A percentile compares a stretch with the other conserved stretches of the same genome.
These are phyloP conservation scores for Threskiornis aethiopicus DNA, from an alignment of 2,797 vertebrate species.

Conservation along the genomic window DNA sequence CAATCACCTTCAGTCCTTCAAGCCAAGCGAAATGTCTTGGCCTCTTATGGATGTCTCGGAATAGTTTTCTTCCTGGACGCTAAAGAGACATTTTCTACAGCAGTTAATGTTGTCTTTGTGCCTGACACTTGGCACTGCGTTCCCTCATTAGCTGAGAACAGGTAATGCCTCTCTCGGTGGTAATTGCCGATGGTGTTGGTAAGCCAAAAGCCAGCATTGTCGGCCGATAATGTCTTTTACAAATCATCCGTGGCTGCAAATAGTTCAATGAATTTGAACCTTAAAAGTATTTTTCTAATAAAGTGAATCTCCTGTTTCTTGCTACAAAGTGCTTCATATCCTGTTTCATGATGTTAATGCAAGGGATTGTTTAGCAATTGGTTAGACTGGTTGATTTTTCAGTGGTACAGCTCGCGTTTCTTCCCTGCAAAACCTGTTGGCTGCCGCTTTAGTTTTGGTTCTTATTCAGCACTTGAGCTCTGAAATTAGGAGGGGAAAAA, in stretches of 20 bases:
- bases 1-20: background rate
- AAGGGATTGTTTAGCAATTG: background rate
- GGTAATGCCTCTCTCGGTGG: constrained; percentile 26
- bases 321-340: constrained; percentile 11
- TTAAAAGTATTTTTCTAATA: constrained; percentile 28
- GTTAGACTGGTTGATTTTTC: background rate
- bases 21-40: background rate
- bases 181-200: background rate
- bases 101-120: background rate
- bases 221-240: background rate
- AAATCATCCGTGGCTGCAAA: background rate
- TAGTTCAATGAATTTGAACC: constrained; percentile 25
- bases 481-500: background rate
- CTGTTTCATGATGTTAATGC: background rate
- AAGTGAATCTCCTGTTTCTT: background rate
- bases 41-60: background rate
- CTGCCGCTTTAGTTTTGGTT: background rate
- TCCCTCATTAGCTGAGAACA: background rate
- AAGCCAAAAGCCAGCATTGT: constrained; percentile 1
- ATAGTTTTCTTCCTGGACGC: background rate
- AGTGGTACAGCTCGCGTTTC: background rate
- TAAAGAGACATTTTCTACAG: background rate
- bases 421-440: background rate
- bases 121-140: background rate
- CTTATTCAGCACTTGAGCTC: background rate